Base-by-base conservation (phyloP, 2,113 vertebrate species). In the Acanthochromis polyacanthus region DNA sequence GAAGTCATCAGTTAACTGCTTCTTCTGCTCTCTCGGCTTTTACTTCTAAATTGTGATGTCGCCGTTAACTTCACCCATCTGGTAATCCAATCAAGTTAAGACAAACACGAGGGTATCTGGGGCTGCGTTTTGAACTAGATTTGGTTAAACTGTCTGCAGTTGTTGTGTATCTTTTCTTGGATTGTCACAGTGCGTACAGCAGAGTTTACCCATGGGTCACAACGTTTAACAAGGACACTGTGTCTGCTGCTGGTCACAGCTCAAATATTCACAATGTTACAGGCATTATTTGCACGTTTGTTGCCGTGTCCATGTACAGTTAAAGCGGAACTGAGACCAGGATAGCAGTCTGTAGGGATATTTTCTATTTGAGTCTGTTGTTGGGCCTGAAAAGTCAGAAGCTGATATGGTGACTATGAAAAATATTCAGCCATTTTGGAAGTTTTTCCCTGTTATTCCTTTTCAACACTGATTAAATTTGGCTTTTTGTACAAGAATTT, bases 91-190 rank as follows among this genome's bases (percentile, higher is more conserved):
- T 45, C 7, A 50, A 65, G n/a, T 38, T 75, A 30, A 71, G 82
- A 69, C 36, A 69, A 84, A 66, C 50, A 57, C 22, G 50, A 45
- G 28, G 61, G 60, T 57, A 67, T 75, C 40, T 82, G 28, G 78
- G 83, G 67, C 77, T 71, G 53, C 32, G 59, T 3, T 61, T 62
- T 76, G 76, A 86, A 73, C 75, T 75, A 84, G 75, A 82, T 86
- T 53, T 64, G 9, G 17, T 67, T 6, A 43, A 75, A 60, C 43
- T 62, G 30, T 48, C 65, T 64, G 69, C 43, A 65, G 30, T 40
- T 75, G 19, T 45, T 58, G 6, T 72, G 32, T 36, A 43, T 79
- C 19, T 78, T 55, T 71, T 50, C 25, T 40, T 59, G 10, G 19
- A 48, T 51, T 68, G 43, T 30, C 67, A 17, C 15, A 60, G 45